Base-by-base conservation (phyloP, 2,888 invertebrate species). In the Holacanthella duospinosa region DNA sequence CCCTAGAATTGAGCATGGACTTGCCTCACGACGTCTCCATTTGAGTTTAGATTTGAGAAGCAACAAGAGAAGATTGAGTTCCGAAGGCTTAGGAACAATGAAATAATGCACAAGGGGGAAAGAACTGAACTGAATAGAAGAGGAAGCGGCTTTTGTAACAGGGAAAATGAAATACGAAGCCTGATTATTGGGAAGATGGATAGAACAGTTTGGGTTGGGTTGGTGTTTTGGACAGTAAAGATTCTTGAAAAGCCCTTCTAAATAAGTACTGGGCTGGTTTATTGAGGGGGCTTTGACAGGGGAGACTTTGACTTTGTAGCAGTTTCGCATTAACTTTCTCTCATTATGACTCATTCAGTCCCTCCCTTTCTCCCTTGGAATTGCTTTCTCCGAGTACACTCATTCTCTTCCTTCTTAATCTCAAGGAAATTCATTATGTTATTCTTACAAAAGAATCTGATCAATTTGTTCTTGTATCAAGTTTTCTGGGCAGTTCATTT, bases 1-100 rank as follows among this genome's bases (percentile, higher is more conserved):
- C 62, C 62, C 19, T 61, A 63, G 64, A 64, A 68, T 65, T 61
- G 68, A 62, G 16, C 4, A 16, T 16, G 36, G 36, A 36, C 36
- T 6, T 16, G 16, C 36, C n/a, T n/a, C n/a, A n/a, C n/a, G n/a
- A n/a, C n/a, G n/a, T n/a, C n/a, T n/a, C n/a, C n/a, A n/a, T n/a
- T n/a, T n/a, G n/a, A n/a, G n/a, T n/a, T n/a, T n/a, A n/a, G n/a
- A n/a, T n/a, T n/a, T n/a, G 36, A 36, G 4, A 48, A 48, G 48
- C 48, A 48, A 48, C 48, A 48, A 21, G 12, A 48, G 48, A 4
- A 9, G 21, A 36, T 36, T 16, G n/a, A n/a, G n/a, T 16, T 36
- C 6, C 16, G 36, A 36, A 36, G 36, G 36, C 9, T 36, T 16
- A 16, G 16, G 36, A 16, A 36, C 36, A 36, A 36, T 36, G 36